phyloP scores from a whole-genome alignment of 2,888 invertebrate genomes.

The Xylota segnis region DNA sequence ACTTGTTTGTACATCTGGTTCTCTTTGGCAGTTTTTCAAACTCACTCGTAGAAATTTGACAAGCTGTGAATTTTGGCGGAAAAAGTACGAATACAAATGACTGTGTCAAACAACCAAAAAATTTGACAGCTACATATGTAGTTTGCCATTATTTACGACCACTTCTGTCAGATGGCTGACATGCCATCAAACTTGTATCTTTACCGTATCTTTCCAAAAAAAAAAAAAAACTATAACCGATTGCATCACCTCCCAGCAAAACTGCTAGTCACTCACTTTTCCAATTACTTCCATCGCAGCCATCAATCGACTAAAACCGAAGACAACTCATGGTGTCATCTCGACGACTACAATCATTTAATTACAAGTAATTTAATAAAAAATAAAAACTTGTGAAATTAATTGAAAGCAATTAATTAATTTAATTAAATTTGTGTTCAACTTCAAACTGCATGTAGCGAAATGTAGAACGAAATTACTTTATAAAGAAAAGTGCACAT shows the following conservation, averaged over 20 bases:
- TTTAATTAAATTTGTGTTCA: conserved; percentile 47
- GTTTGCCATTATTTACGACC: no score
- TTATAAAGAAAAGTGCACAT: background rate
- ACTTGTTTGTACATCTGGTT: no score
- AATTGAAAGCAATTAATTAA: conserved; percentile 67
- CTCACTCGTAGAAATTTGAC: no score
- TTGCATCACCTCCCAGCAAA: background rate
- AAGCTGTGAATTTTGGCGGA: no score
- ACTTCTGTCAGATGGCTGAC: no score
- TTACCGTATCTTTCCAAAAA: no score
- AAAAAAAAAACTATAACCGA: background rate
- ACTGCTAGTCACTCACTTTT: background rate
- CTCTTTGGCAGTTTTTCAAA: no score
- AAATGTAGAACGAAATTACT: conserved; percentile 10
- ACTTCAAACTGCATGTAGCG: conserved; percentile 28
- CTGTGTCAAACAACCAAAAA: no score
- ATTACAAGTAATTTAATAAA: conserved; percentile 47
- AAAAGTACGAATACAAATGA: no score
- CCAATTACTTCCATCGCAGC: conserved; percentile 1
- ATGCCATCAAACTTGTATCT: no score
- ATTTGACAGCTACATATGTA: no score
- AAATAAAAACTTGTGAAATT: conserved; percentile 21
- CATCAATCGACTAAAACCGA: conserved; percentile 35
- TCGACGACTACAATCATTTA: conserved; percentile 35
- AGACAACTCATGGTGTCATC: conserved; percentile 54